Evolutionary conservation across 1,140 invertebrate species (phyloP), one percentile per base, ranked within the genome.

Genomic region (Meloidogyne chitwoodi): DNA sequence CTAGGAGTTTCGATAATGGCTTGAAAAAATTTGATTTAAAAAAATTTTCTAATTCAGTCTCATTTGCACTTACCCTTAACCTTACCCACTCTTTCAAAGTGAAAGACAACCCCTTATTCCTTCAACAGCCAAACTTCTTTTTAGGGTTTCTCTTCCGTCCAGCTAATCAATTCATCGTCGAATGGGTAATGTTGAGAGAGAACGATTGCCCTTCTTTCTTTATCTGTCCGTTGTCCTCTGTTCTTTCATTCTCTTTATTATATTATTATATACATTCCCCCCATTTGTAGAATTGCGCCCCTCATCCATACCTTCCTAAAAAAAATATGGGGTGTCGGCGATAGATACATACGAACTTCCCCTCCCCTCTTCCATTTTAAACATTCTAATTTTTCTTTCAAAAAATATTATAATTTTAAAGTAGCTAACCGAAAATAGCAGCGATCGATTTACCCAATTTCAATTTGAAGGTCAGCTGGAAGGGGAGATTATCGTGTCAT

Each of bases 241-340:
- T 48, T 68, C 67, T 24, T 48, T 29, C 29, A 29, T 68, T 27
- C 68, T 8, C 26, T 41, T 69, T 61, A 26, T 56, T 41, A 31
- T 27, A 44, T 14, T 16, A 22, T 44, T 34, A 56, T 22, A 38
- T 38, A 38, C 10, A 38, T 24, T 19, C 29, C 44, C 68, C 68
- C 68, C 44, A 44, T 69, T 61, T 56, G 44, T 31, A 34, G 34
- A 44, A 68, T 31, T 68, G 68, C 68, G 41, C 68, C 68, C 29
- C 27, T 11, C 68, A 12, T 27, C 29, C 24, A 8, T n/a, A 10
- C 65, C 65, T 6, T 29, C 29, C 67, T 24, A 22, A 10, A 68
- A n/a, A n/a, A 31, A 41, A 68, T 41, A 27, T 12, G 67, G 26
- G 31, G 14, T 56, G 48, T 56, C 19, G 16, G 48, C 19, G 48